These are phyloP conservation scores for Ibycter americanus DNA, from an alignment of 2,797 vertebrate species.

Conservation along the genomic window DNA sequence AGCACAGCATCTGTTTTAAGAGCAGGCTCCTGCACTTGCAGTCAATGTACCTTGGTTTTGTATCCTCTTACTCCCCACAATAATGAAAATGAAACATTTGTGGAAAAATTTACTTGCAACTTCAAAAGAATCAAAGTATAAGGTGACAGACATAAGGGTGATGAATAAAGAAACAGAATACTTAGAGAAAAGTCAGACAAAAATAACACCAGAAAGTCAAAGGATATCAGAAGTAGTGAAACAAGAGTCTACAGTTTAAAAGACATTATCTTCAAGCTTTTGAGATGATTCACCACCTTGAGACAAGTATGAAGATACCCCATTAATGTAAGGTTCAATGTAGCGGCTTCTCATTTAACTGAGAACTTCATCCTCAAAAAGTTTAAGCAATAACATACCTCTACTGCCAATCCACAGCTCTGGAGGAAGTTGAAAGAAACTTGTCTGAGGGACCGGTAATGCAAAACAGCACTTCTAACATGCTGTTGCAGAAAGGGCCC, in stretches of 20 bases:
- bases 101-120: not conserved
- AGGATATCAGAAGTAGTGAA: not conserved
- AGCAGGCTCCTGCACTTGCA: not conserved
- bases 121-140: not conserved
- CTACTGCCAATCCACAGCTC: not conserved
- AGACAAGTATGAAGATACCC: not conserved
- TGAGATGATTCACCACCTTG: not conserved
- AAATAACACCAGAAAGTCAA: not conserved
- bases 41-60: not conserved
- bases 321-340: not conserved
- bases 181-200: not conserved
- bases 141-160: not conserved
- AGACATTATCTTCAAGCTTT: not conserved
- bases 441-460: not conserved
- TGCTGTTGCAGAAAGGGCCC: not conserved
- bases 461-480: not conserved
- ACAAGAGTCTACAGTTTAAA: not conserved
- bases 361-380: not conserved
- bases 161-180: not conserved
- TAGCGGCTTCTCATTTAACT: not conserved
- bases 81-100: not conserved
- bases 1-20: slow-evolving; percentile 16
- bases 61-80: not conserved
- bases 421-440: not conserved
- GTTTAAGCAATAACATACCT: not conserved